A percentile compares a stretch with the other conserved stretches of the same genome.
Evolutionary conservation across 2,113 vertebrate species (phyloP).

Genomic region (Dascyllus trimaculatus): DNA sequence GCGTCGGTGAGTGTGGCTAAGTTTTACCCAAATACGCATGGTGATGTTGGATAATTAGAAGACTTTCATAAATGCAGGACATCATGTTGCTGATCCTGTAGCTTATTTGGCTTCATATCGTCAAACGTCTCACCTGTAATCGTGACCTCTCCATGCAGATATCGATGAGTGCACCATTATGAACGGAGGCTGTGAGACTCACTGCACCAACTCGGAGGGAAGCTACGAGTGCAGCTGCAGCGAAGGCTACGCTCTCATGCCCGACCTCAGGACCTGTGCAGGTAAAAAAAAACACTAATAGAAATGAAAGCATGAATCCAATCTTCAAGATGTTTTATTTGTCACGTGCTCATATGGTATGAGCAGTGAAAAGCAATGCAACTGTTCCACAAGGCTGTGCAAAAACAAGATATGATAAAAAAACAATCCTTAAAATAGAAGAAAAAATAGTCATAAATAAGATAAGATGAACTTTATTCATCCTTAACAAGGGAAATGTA

Average conservation of each 20-base stretch:
- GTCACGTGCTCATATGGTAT: too few relatives aligned
- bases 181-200: slow-evolving; percentile 93
- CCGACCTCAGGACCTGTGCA: slow-evolving; percentile 90
- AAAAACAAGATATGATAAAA: too few relatives aligned
- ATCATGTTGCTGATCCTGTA: too few relatives aligned
- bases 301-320: neutral
- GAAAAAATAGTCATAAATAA: too few relatives aligned
- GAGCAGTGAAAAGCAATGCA: too few relatives aligned
- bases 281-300: slow-evolving; percentile 76
- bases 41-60: neutral
- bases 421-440: too few relatives aligned
- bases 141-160: slow-evolving; percentile 68
- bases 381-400: too few relatives aligned
- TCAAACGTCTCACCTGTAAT: neutral
- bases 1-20: slow-evolving; percentile 87
- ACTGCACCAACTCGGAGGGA: slow-evolving; percentile 93
- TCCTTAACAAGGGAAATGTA: too few relatives aligned
- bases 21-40: neutral
- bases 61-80: too few relatives aligned
- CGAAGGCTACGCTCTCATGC: slow-evolving; percentile 91
- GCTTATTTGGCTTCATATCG: too few relatives aligned
- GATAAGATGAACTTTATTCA: too few relatives aligned
- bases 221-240: slow-evolving; percentile 94
- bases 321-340: too few relatives aligned
- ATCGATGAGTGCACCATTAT: slow-evolving; percentile 86